Evolutionary conservation across 2,113 vertebrate species (phyloP), one percentile per base, ranked within the genome.

Genomic region (Prolemur simus): DNA sequence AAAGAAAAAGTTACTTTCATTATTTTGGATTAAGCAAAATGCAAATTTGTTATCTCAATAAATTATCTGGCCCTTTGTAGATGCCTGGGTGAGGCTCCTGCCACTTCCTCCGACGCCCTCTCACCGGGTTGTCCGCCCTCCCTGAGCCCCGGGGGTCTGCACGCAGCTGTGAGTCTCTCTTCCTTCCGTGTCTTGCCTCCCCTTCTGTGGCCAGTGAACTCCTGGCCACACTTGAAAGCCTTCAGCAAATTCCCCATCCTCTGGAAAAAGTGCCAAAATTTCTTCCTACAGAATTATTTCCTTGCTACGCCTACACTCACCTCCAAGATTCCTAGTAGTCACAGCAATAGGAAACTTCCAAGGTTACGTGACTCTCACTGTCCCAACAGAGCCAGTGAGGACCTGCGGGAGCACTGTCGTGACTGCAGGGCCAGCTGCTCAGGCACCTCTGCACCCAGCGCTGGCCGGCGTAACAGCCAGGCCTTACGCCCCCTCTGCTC

Each of bases 371-470:
- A 4, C 27, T 39, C 17, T 64, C 42, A 21, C 29, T 47, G 42
- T 11, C 34, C 29, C 49, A 49, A 42, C 15, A 23, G 56, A 54
- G 47, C 15, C 54, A n/a, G 27, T 3, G 23, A 37, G 42, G 29
- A 0, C 11, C 58, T 21, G 32, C 52, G 23, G 45, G 42, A 49
- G 5, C 3, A 37, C 1, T 11, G 9, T 25, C 23, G 5, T 25
- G 32, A 39, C 29, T 12, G 3, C 60, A 10, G 5, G 9, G 32
- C n/a, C 37, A 6, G 56, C 3, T 14, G 32, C 73, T 32, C 56
- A 29, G 17, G 25, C 1, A 14, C 0, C 29, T 37, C 32, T 20
- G 8, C 4, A 14, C n/a, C 25, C 18, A 11, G 14, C 37, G 15
- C 21, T 14, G n/a, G 5, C 25, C 4, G 60, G 8, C 39, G 32